Evolutionary conservation across 2,113 vertebrate species (phyloP).

Genomic region (Paraplagusia blochii): DNA sequence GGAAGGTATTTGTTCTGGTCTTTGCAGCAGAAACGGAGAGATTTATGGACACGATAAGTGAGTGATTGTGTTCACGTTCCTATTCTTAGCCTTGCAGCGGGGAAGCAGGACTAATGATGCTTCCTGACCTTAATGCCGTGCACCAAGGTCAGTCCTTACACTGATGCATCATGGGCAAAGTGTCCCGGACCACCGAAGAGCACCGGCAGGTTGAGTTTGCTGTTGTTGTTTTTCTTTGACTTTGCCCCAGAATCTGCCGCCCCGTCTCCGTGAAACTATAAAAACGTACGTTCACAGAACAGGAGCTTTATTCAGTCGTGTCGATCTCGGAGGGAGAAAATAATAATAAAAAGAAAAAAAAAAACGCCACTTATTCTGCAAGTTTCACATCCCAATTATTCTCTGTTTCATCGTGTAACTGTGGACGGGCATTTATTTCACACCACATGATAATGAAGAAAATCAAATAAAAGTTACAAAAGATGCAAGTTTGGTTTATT

Average conservation of each 20-base stretch:
- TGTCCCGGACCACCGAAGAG: conserved; percentile 56
- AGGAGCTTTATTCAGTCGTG: conserved; percentile 33
- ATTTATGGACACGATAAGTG: conserved; percentile 41
- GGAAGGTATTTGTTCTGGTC: conserved; percentile 6
- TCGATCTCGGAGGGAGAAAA: conserved; percentile 10
- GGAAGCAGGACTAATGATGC: conserved; percentile 68
- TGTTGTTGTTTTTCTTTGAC: conserved; percentile 66
- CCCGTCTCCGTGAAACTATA: conserved; percentile 42
- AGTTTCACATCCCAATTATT: conserved; percentile 9
- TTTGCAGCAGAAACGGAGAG: conserved; percentile 11
- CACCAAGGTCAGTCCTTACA: conserved; percentile 72
- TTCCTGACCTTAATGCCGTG: conserved; percentile 62
- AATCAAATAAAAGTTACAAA: conserved; percentile 9
- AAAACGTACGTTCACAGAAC: conserved; percentile 44
- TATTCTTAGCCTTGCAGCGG: conserved; percentile 63
- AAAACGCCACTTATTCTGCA: conserved; percentile 11
- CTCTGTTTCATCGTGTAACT: conserved; percentile 19
- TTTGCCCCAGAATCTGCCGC: conserved; percentile 71
- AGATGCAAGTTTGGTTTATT: background rate
- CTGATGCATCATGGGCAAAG: conserved; percentile 69
- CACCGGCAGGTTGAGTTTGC: conserved; percentile 60
- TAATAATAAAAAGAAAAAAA: no score
- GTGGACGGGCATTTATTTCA: conserved; percentile 13
- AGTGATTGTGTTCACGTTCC: conserved; percentile 41
- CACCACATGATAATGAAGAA: background rate